Evolutionary conservation across 2,888 invertebrate genomes (phyloP), one percentile per base, ranked within the genome.

Genomic region (Yponomeuta sedellus): DNA sequence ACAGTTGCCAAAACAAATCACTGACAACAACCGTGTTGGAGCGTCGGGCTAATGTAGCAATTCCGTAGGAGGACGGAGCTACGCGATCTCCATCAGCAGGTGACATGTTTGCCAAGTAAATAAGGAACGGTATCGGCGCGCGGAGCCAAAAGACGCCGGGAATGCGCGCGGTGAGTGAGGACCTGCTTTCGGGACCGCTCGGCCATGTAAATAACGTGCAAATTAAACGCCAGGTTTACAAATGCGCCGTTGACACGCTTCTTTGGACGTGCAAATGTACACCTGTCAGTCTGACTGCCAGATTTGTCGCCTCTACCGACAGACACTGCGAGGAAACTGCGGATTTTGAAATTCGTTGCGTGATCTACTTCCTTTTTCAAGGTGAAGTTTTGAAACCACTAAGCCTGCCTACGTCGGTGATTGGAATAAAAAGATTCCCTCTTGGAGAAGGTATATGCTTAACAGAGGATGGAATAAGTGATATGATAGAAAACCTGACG

Each of bases 191-290:
- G 44, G 44, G 12, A 52, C 44, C 44, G 16, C 12, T 52, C 44
- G 44, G 1, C 16, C 44, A 16, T 52, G 44, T 52, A 52, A 52
- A 52, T 52, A 52, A 52, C 44, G 12, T 16, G 16, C 44, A 52
- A 52, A 52, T 52, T 52, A 52, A 52, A 52, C 44, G 5, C 44
- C 44, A 16, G 12, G 44, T 52, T 52, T 52, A 52, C 44, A 62
- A 39, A 62, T 19, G n/a, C 62, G 34, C 39, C 75, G 77, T 75
- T 73, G 75, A 75, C 74, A 75, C 73, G 74, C 74, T 72, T 70
- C 69, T 78, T 71, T 75, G 76, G 75, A 66, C 65, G 74, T 66
- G 74, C 76, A 74, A 75, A 76, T 74, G 77, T 79, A 77, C 74
- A 77, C 78, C 77, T 79, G 79, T 77, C 79, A 77, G 70, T 74